A percentile compares a stretch with the other conserved stretches of the same genome.
Conservation (phyloP, 1,140 invertebrate species). For the Antheraea pernyi region DNA sequence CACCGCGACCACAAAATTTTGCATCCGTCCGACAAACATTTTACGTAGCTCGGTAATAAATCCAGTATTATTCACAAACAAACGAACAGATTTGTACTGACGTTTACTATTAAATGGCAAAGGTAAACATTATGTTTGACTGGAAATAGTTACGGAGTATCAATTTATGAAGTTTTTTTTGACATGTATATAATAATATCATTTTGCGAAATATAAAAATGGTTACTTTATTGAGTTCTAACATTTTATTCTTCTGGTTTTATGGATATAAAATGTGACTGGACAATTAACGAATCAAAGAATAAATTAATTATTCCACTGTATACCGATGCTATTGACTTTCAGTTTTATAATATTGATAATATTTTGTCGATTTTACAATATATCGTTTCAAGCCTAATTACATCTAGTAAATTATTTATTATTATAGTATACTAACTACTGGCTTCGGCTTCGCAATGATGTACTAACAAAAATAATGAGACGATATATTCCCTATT, state of each 20-base stretch:
- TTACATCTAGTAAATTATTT: no score
- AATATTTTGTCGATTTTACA: no score
- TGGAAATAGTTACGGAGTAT: constrained; percentile 9
- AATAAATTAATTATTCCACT: no score
- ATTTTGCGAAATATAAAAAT: background rate
- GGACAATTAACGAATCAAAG: no score
- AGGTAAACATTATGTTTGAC: constrained; percentile 20
- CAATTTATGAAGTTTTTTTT: background rate
- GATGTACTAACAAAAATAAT: no score
- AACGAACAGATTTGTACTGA: constrained; percentile 24
- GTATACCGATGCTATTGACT: no score
- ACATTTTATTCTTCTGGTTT: background rate
- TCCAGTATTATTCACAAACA: constrained; percentile 42
- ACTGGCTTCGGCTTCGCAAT: no score
- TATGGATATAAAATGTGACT: background rate
- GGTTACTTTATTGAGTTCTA: background rate
- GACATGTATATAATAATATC: background rate
- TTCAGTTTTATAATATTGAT: no score
- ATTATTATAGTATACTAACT: no score
- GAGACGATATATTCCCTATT: no score
- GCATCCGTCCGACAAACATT: background rate
- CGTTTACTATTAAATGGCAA: constrained; percentile 14
- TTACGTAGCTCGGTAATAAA: constrained; percentile 24
- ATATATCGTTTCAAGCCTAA: no score
- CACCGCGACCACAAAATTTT: constrained; percentile 13